Conservation (phyloP, 2,113 vertebrate genomes). For the Dasyprocta punctata region DNA sequence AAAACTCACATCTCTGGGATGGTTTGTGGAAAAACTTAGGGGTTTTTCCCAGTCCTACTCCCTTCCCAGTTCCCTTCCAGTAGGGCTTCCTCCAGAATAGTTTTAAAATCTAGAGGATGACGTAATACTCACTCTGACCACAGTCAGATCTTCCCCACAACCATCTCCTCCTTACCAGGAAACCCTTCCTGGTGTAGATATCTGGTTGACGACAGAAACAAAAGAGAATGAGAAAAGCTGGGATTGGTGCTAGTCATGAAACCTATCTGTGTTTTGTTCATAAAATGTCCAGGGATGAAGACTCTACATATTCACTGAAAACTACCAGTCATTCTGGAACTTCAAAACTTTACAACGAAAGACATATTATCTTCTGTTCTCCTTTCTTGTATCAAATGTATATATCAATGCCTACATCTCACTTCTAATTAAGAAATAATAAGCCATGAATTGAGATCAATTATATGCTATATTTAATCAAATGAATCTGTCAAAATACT, state of each 20-base stretch:
- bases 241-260: background rate
- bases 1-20: background rate
- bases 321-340: background rate
- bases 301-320: background rate
- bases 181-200: background rate
- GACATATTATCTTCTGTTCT: background rate
- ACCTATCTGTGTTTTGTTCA: background rate
- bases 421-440: conserved; percentile 33
- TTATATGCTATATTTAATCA: background rate
- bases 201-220: background rate
- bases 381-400: background rate
- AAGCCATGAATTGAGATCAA: background rate
- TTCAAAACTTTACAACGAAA: conserved; percentile 7
- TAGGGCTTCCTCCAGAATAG: background rate
- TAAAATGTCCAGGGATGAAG: background rate
- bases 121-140: background rate
- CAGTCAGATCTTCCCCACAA: background rate
- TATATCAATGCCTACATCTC: background rate
- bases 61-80: background rate
- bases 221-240: background rate
- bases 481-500: conserved; percentile 3
- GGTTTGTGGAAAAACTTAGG: background rate
- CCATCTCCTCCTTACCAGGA: background rate
- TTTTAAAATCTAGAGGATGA: background rate
- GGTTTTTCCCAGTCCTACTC: background rate